Base-by-base conservation (phyloP, 92 coral and sea anemone genomes). In the Phymanthus crucifer region DNA sequence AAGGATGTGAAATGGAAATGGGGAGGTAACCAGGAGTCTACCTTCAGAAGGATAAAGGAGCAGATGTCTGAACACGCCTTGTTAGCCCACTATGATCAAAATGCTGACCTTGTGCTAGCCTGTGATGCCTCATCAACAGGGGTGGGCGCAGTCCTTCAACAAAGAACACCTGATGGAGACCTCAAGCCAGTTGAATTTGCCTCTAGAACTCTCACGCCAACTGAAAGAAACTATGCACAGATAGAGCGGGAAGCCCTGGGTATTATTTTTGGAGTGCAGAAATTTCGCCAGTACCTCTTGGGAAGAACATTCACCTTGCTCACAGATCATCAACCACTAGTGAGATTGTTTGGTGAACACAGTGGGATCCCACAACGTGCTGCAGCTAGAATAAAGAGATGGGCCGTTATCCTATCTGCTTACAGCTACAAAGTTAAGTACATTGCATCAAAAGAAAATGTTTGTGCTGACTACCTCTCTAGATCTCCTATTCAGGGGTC, bases 321-420 rank as follows among this genome's bases (percentile, higher is more conserved):
- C 21, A 79, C 54, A 4, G 76, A 70, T 68, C 76, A 79, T 32
- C 83, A 70, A 70, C 76, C 83, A 16, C 68, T 79, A 38, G 76
- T 79, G 1, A 79, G 40, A 57, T 40, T 47, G 27, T 70, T 70
- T 69, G 83, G 50, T 24, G 87, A 83, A 48, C 58, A 83, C 65
- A 76, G 57, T 35, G 87, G 76, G 23, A 83, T 76, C 54, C 87
- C 78, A 24, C 82, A 83, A 29, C 87, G 76, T 76, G 87, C 82
- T 68, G 72, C 77, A 29, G 87, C 78, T 29, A 83, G 87, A 35
- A 83, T 83, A 19, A 83, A 83, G 71, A 74, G 82, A 33, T 83
- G 78, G 82, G 82, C 87, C 69, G 40, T 76, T 29, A 76, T 83
- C 29, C 66, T 76, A 48, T 76, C 82, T 66, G 87, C 73, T 31